Conservation (phyloP, 2,888 invertebrate species). For the Pantelozetes paolii region DNA sequence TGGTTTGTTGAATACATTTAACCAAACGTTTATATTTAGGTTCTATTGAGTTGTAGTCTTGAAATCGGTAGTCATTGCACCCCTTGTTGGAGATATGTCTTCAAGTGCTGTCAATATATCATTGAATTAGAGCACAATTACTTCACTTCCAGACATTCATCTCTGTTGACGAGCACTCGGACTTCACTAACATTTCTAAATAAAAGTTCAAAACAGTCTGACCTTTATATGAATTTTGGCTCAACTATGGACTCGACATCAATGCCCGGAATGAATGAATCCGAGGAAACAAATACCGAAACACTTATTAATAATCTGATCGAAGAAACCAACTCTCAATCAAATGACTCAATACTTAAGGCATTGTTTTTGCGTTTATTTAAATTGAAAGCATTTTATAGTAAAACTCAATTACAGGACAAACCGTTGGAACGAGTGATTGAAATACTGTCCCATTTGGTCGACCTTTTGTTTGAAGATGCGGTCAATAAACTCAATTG, state of each 20-base stretch:
- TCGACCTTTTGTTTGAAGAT: slow-evolving; percentile 83
- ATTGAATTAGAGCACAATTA: slow-evolving; percentile 73
- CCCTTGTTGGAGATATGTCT: slow-evolving; percentile 93
- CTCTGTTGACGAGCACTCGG: slow-evolving; percentile 30
- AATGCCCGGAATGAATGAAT: slow-evolving; percentile 41
- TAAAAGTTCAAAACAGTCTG: slow-evolving; percentile 11
- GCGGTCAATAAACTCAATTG: slow-evolving; percentile 81
- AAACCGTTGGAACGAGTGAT: slow-evolving; percentile 81
- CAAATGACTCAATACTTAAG: background rate
- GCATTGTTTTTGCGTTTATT: no score
- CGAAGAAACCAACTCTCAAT: slow-evolving; percentile 30
- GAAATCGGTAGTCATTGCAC: slow-evolving; percentile 87
- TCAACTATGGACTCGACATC: slow-evolving; percentile 7
- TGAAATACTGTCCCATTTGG: slow-evolving; percentile 81
- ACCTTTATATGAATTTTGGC: slow-evolving; percentile 25
- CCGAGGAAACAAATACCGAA: slow-evolving; percentile 43
- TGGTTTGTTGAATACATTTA: background rate
- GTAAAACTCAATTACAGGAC: slow-evolving; percentile 51
- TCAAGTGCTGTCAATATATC: slow-evolving; percentile 86
- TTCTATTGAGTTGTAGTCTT: slow-evolving; percentile 77
- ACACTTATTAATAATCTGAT: slow-evolving; percentile 21
- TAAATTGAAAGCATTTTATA: slow-evolving; percentile 33
- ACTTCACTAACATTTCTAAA: slow-evolving; percentile 25
- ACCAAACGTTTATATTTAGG: slow-evolving; percentile 1
- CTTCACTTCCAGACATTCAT: slow-evolving; percentile 36